These are phyloP conservation scores for Rattus norvegicus DNA, from an alignment of 2,113 vertebrate genomes.

Conservation along the genomic window DNA sequence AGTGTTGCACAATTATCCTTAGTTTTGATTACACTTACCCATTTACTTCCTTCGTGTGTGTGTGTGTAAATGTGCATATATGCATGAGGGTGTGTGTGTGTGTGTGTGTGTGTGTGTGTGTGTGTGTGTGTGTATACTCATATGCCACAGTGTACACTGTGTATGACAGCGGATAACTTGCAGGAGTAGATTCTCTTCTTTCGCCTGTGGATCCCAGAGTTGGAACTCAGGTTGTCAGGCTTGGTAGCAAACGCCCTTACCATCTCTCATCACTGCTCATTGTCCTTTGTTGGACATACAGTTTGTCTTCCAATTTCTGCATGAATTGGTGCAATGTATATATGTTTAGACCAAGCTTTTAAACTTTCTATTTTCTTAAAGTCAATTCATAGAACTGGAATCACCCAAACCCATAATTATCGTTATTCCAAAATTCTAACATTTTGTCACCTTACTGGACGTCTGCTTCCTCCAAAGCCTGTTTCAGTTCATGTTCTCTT, in stretches of 20 bases:
- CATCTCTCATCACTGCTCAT: not conserved
- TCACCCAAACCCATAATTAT: constrained; percentile 7
- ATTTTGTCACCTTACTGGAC: not conserved
- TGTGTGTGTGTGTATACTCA: not conserved
- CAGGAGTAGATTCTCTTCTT: not conserved
- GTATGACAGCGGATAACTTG: no score
- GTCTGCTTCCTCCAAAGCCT: not conserved
- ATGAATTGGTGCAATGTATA: not conserved
- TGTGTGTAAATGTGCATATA: no score
- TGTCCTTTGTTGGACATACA: not conserved
- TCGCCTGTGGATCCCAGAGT: not conserved
- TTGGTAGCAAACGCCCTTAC: not conserved
- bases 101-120: not conserved
- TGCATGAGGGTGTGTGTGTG: not conserved
- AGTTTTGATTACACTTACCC: not conserved
- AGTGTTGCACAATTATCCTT: not conserved
- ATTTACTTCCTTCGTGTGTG: not conserved
- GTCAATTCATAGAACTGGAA: not conserved
- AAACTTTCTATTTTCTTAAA: not conserved
- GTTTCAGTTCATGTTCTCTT: accelerated
- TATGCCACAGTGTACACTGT: not conserved
- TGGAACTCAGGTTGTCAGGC: not conserved
- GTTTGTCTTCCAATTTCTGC: not conserved
- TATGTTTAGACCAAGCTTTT: not conserved
- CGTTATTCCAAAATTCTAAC: not conserved